phyloP scores from a whole-genome alignment of 2,888 invertebrate genomes.

The Luperina testacea region DNA sequence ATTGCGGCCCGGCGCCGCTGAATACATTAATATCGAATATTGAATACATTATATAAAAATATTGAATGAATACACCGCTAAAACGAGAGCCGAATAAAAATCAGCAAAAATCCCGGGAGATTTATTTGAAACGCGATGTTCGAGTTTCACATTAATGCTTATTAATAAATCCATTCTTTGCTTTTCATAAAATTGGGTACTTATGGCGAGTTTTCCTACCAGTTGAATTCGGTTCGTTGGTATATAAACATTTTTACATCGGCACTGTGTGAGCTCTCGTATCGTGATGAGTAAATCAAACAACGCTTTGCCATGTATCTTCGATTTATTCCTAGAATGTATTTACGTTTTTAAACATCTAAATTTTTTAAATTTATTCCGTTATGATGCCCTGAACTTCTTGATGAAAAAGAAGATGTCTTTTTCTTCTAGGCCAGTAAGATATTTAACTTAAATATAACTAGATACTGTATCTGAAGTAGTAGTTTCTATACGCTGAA shows the following conservation, averaged over 20 bases:
- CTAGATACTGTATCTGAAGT: neutral
- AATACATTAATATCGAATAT: conserved; percentile 90
- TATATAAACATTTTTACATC: conserved; percentile 19
- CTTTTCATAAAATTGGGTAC: conserved; percentile 54
- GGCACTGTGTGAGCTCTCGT: neutral
- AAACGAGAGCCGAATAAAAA: conserved; percentile 81
- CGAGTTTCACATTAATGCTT: conserved; percentile 70
- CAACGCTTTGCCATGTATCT: neutral
- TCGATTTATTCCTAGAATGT: neutral
- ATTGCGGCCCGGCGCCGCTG: conserved; percentile 88
- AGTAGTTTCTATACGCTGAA: neutral
- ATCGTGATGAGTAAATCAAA: neutral
- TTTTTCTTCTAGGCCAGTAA: neutral
- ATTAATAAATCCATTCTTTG: conserved; percentile 73
- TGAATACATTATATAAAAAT: conserved; percentile 89
- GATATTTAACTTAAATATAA: neutral
- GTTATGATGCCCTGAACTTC: no score
- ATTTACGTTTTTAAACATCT: neutral
- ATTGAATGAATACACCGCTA: conserved; percentile 84
- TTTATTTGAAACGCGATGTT: conserved; percentile 82
- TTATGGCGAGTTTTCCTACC: conserved; percentile 12
- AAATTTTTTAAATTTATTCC: neutral
- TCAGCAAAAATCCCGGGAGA: conserved; percentile 80
- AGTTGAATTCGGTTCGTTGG: conserved; percentile 22
- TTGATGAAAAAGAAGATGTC: no score